Conservation (phyloP, 2,888 invertebrate species). For the Trachelus tabidus region DNA sequence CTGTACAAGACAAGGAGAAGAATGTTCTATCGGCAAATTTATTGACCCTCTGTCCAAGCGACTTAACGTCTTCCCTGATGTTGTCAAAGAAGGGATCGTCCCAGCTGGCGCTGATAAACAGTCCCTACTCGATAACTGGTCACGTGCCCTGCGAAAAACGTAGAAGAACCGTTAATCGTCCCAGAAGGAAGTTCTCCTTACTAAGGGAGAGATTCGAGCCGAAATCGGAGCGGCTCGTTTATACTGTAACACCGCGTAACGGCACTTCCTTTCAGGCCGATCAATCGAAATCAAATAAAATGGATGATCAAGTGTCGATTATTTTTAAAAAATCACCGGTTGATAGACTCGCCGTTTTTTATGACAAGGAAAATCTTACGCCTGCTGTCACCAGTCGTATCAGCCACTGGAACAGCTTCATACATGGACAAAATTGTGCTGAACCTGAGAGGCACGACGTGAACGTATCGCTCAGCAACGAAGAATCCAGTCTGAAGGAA, state of each 20-base stretch:
- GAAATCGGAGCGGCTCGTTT: constrained; percentile 57
- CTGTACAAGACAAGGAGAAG: neutral
- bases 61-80: neutral
- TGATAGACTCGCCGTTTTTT: constrained; percentile 20
- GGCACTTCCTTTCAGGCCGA: constrained; percentile 9
- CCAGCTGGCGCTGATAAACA: neutral
- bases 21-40: neutral
- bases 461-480: constrained; percentile 27
- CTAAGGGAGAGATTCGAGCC: constrained; percentile 72
- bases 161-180: constrained; percentile 60
- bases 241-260: constrained; percentile 33
- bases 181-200: constrained; percentile 72
- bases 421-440: constrained; percentile 28
- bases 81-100: neutral
- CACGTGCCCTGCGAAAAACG: constrained; percentile 30
- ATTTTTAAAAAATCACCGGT: constrained; percentile 35
- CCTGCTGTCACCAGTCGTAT: constrained; percentile 39
- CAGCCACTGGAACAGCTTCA: constrained; percentile 36
- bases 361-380: constrained; percentile 55
- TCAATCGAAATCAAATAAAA: constrained; percentile 5
- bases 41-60: neutral
- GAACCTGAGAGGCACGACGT: constrained; percentile 34
- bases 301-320: constrained; percentile 18
- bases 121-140: neutral
- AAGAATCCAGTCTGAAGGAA: constrained; percentile 66